Evolutionary conservation across 2,888 invertebrate genomes (phyloP).

Genomic region (Mesorhabditis sp.): DNA sequence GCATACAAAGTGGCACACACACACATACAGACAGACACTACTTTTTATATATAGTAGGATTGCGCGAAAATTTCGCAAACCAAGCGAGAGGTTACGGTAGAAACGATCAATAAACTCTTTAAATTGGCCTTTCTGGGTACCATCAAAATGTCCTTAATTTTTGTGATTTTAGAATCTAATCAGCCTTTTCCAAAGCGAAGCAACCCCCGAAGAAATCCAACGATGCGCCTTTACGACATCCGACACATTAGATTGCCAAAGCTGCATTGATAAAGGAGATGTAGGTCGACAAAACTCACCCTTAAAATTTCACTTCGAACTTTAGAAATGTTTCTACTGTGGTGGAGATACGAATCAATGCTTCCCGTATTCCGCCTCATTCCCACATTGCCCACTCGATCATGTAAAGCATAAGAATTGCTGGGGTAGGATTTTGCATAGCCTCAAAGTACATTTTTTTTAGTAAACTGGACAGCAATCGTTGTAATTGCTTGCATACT

Average conservation of each 20-base stretch:
- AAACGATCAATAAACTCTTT: no score
- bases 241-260: not conserved
- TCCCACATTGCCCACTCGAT: slow-evolving; percentile 37
- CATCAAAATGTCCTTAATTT: no score
- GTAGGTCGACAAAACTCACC: not conserved
- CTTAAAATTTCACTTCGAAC: slow-evolving; percentile 7
- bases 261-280: not conserved
- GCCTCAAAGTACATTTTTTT: slow-evolving; percentile 6
- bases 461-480: slow-evolving; percentile 38
- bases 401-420: slow-evolving; percentile 38
- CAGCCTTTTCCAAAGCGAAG: not conserved
- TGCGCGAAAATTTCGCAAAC: no score
- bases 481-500: slow-evolving; percentile 35
- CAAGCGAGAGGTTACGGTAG: no score
- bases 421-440: slow-evolving; percentile 26
- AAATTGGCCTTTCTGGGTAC: no score
- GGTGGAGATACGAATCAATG: slow-evolving; percentile 33
- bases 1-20: no score
- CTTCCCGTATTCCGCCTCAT: slow-evolving; percentile 39
- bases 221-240: not conserved
- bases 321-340: slow-evolving; percentile 41
- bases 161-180: no score
- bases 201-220: not conserved
- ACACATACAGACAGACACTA: no score
- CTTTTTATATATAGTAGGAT: no score